Conservation (phyloP, 2,797 vertebrate species). For the Taeniopygia guttata region DNA sequence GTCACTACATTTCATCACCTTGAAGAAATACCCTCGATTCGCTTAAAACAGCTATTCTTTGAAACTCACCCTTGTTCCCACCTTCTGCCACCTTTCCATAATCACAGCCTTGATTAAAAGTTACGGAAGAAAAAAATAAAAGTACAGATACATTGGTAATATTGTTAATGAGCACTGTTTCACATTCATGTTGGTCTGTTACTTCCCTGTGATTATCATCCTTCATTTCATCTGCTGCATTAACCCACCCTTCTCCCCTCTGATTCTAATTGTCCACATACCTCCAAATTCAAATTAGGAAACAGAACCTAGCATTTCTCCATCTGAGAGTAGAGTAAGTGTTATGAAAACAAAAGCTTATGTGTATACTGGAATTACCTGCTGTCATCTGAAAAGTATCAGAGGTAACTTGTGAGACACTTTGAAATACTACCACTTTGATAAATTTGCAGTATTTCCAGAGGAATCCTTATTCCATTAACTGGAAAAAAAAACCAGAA, state of each 20-base stretch:
- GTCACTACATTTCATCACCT: not conserved
- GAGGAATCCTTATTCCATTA: not conserved
- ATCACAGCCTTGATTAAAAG: not conserved
- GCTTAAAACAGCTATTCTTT: not conserved
- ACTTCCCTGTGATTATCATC: not conserved
- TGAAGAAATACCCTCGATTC: not conserved
- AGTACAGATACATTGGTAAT: not conserved
- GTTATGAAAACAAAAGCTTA: not conserved
- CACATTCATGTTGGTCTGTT: not conserved
- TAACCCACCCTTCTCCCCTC: not conserved
- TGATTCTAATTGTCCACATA: not conserved
- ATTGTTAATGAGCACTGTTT: not conserved
- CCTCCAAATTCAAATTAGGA: not conserved
- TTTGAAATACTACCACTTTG: not conserved
- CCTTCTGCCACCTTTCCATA: not conserved
- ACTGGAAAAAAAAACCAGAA: not conserved
- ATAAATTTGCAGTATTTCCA: not conserved
- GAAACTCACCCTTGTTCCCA: not conserved
- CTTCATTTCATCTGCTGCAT: not conserved
- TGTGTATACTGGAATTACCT: not conserved
- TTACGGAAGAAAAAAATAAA: not conserved
- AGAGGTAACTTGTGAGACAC: not conserved
- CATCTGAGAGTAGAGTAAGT: not conserved
- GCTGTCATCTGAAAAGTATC: not conserved
- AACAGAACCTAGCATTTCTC: not conserved